These are phyloP conservation scores for Cephus spinipes DNA, from an alignment of 2,888 invertebrate genomes.

Conservation along the genomic window DNA sequence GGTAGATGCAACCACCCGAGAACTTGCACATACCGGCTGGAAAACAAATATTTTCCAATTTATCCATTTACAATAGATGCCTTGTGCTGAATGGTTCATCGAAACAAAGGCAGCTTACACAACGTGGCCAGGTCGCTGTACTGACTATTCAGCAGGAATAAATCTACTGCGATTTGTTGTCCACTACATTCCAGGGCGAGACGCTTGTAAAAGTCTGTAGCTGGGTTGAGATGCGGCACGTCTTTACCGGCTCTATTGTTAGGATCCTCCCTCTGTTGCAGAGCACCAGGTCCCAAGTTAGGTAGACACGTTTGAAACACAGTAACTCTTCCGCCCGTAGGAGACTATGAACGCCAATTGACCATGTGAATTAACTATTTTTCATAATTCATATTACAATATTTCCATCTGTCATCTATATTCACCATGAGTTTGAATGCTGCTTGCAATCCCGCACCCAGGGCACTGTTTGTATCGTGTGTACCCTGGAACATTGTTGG, in stretches of 20 bases:
- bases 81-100: neutral
- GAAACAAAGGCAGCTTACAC: constrained; percentile 71
- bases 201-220: constrained; percentile 97
- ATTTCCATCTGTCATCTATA: neutral
- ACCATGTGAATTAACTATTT: neutral
- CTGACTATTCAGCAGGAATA: constrained; percentile 93
- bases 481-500: constrained; percentile 78
- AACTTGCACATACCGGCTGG: constrained; percentile 92
- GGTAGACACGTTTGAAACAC: constrained; percentile 94
- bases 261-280: constrained; percentile 85
- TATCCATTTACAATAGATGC: neutral
- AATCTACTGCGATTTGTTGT: constrained; percentile 94
- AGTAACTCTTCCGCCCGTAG: constrained; percentile 94
- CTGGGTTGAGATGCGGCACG: constrained; percentile 89
- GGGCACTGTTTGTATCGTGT: constrained; percentile 82
- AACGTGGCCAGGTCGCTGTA: constrained; percentile 95
- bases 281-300: constrained; percentile 87
- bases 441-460: constrained; percentile 94
- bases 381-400: neutral
- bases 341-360: constrained; percentile 70
- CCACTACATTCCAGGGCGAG: constrained; percentile 96
- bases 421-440: constrained; percentile 90
- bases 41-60: constrained; percentile 23
- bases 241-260: constrained; percentile 85
- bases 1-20: constrained; percentile 93